Percentiles rank a stretch among this genome's conserved stretches.
phyloP scores from a whole-genome alignment of 2,113 vertebrate species.

The Rallus limicola region DNA sequence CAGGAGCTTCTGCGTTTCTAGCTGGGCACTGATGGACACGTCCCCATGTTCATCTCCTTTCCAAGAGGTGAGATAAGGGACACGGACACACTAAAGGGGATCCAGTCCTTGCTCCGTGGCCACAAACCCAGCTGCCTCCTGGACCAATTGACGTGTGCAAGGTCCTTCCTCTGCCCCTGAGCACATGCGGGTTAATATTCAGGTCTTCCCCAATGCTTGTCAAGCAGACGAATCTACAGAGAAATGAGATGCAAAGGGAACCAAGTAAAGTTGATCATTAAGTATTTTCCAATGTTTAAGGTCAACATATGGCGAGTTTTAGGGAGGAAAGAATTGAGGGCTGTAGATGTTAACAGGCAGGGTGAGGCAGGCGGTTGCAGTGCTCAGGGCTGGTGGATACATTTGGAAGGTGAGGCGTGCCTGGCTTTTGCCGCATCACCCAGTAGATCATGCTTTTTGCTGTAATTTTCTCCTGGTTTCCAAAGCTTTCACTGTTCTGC shows the following conservation, averaged over 20 bases:
- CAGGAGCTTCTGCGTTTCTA: neutral
- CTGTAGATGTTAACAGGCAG: neutral
- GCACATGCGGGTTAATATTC: rapidly evolving
- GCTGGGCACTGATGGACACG: rapidly evolving
- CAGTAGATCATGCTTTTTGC: neutral
- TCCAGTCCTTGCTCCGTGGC: neutral
- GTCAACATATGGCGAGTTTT: neutral
- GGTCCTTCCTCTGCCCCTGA: neutral
- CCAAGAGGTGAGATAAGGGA: neutral
- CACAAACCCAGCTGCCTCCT: neutral
- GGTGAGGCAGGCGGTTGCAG: neutral
- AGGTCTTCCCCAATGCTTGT: neutral
- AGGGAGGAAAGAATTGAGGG: neutral
- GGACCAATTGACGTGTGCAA: rapidly evolving
- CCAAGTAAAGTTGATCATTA: neutral
- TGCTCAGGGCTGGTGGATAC: neutral
- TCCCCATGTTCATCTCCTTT: neutral
- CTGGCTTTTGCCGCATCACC: neutral
- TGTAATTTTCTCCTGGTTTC: neutral
- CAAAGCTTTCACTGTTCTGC: neutral
- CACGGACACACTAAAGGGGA: neutral
- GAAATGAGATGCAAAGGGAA: neutral
- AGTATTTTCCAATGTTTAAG: neutral
- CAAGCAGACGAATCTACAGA: neutral
- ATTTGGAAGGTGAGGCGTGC: neutral